Evolutionary conservation across 2,797 vertebrate genomes (phyloP), one percentile per base, ranked within the genome.

Genomic region (Pelobates cultripes): DNA sequence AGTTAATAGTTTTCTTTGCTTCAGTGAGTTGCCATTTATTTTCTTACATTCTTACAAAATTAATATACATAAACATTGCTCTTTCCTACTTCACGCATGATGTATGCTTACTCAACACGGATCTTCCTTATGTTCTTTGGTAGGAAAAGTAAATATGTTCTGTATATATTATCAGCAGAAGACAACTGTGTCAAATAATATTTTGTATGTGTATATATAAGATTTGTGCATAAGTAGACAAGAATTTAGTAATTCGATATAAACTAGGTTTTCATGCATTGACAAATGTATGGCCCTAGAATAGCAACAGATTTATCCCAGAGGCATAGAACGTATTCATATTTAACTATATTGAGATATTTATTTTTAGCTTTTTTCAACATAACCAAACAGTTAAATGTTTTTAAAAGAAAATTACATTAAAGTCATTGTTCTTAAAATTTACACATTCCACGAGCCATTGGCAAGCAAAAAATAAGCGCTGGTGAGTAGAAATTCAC

Each of bases 1-100:
- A 84, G 74, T 80, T 80, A 80, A 80, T 80, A 80, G 78, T 74
- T 80, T 80, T 80, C 85, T 88, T 80, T 86, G 80, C 80, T 88
- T 82, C 79, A 86, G 84, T 86, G 85, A 83, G 63, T 85, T 83
- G 83, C 77, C 84, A 82, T 83, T 86, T 79, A 71, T 87, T 85
- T 42, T 71, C 84, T 47, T 85, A 81, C 64, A 42, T 42, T 41
- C 45, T 63, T 43, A 71, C 55, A 42, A 70, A 83, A 57, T 51
- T 44, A 79, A 78, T 78, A 69, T 61, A 85, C 69, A 41, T 71
- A 43, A 63, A 84, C 69, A 61, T 9, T 78, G 78, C 60, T 53
- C 63, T 71, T 76, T 85, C 74, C 80, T 74, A n/a, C 71, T 77
- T 76, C 10, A 57, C 4, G 77, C 66, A 70, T 64, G 53, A 43